phyloP scores from a whole-genome alignment of 2,888 invertebrate species.

The Norana najaformis region DNA sequence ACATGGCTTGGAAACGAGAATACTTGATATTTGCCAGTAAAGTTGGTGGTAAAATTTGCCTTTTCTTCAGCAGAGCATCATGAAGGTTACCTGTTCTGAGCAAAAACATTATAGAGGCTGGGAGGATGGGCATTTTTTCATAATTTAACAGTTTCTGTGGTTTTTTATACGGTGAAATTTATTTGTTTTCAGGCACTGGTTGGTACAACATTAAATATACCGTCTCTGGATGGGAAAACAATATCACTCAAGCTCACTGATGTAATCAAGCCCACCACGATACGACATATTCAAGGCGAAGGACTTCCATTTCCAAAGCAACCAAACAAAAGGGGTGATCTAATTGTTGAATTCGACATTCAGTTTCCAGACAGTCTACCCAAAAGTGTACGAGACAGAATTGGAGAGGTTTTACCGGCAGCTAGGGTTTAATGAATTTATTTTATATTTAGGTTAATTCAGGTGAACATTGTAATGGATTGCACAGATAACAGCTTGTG shows the following conservation, averaged over 20 bases:
- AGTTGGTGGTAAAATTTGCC: too few relatives aligned
- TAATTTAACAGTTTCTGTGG: too few relatives aligned
- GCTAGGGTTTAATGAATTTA: neutral
- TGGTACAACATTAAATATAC: constrained; percentile 83
- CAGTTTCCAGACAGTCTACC: constrained; percentile 75
- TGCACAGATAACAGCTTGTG: neutral
- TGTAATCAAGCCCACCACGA: constrained; percentile 81
- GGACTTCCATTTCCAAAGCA: constrained; percentile 93
- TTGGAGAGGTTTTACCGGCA: constrained; percentile 70
- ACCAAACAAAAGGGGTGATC: constrained; percentile 83
- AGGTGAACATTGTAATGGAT: neutral
- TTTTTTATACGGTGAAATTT: constrained; percentile 45
- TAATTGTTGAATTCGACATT: constrained; percentile 91
- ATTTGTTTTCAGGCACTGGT: constrained; percentile 81
- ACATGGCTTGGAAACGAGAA: too few relatives aligned
- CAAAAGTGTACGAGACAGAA: constrained; percentile 80
- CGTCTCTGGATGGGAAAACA: constrained; percentile 82
- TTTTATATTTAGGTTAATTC: neutral
- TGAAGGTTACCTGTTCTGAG: too few relatives aligned
- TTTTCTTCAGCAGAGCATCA: too few relatives aligned
- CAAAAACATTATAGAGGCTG: too few relatives aligned
- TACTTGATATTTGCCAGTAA: too few relatives aligned
- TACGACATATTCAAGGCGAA: constrained; percentile 84
- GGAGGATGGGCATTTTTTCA: too few relatives aligned
- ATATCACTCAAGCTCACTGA: constrained; percentile 67